phyloP scores from a whole-genome alignment of 2,113 vertebrate genomes.

The Nannospalax galili region DNA sequence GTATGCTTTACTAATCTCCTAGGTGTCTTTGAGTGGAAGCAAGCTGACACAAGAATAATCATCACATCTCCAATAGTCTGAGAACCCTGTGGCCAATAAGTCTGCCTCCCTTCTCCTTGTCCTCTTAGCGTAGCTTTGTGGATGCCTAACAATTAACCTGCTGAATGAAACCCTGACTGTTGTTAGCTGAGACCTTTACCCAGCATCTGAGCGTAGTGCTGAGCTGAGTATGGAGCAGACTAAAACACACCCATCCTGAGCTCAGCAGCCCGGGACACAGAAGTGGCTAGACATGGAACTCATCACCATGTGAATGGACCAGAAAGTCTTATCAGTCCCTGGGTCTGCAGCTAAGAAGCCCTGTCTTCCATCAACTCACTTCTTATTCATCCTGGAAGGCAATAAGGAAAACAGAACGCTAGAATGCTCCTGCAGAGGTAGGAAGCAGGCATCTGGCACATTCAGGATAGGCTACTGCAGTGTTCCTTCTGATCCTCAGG shows the following conservation, averaged over 20 bases:
- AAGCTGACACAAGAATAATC: background rate
- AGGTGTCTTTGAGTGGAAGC: background rate
- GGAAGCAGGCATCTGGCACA: background rate
- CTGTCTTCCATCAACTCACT: background rate
- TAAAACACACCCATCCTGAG: background rate
- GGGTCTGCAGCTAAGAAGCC: background rate
- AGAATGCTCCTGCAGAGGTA: background rate
- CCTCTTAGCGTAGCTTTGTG: background rate
- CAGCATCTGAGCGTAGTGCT: background rate
- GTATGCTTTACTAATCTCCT: background rate
- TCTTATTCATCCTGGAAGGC: background rate
- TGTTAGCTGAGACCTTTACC: background rate
- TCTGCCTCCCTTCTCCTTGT: background rate
- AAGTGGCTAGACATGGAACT: background rate
- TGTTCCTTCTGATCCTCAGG: background rate
- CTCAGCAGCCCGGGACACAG: background rate
- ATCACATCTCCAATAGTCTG: background rate
- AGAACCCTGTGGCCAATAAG: background rate
- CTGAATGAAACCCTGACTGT: background rate
- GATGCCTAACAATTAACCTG: background rate
- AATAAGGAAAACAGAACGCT: background rate
- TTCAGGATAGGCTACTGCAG: background rate
- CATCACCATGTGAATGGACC: background rate
- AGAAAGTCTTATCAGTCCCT: background rate
- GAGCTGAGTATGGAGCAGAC: background rate